Evolutionary conservation across 2,888 invertebrate species (phyloP), one percentile per base, ranked within the genome.

Genomic region (Byasa hedistus): DNA sequence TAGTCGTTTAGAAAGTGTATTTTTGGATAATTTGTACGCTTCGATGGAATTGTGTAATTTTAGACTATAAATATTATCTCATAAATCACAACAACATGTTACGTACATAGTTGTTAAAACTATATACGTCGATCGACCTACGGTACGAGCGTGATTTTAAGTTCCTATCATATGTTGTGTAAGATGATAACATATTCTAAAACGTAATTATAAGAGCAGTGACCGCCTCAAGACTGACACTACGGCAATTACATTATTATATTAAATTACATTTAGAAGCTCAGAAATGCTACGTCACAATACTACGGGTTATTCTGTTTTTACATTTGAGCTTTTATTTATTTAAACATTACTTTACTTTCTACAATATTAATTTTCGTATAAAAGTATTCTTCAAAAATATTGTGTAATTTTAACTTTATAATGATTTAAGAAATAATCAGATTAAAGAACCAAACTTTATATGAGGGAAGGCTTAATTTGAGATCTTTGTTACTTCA

Each of bases 161-260:
- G 64, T 57, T 60, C 57, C 59, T 61, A 32, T 63, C 62, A 64
- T 58, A 68, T 61, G 69, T 87, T 87, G 80, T 81, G 86, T 75
- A 86, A 87, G 77, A 65, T 74, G 77, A 79, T 79, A 79, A 77
- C 76, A 75, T 79, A 74, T 73, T 77, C 75, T 73, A 72, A 70
- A 70, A 74, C 73, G 68, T 75, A 73, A 76, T 75, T 76, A 77
- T 80, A 80, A 82, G 83, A 81, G 77, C 84, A 82, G 76, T 77
- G 77, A 82, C 79, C 80, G 84, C 84, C 84, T 71, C 77, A 62
- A 81, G 85, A 39, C 39, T 39, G 39, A 65, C 73, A 56, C 48
- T 48, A 48, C 8, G n/a, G 8, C 5, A 4, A 48, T 48, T 48
- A 48, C 8, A n/a, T n/a, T 48, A 48, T n/a, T 48, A 48, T 19